Conservation (phyloP, 2,113 vertebrate species). For the Erpornis zantholeuca region DNA sequence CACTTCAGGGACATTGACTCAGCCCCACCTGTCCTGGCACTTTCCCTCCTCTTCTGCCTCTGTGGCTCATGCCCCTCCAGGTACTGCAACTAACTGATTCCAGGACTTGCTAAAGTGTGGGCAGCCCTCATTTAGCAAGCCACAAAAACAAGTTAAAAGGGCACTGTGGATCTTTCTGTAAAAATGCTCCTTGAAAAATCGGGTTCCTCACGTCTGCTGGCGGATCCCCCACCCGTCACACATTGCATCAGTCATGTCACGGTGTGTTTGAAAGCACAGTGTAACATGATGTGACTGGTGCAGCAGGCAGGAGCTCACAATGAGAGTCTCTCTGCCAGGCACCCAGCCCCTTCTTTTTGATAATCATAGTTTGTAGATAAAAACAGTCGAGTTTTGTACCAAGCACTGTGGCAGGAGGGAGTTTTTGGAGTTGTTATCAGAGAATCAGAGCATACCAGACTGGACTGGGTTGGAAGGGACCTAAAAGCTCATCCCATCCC, state of each 20-base stretch:
- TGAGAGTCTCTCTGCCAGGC: neutral
- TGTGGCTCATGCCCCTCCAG: neutral
- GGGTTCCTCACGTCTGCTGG: constrained; percentile 52
- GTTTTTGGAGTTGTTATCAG: neutral
- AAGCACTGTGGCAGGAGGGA: neutral
- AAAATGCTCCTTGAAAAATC: constrained; percentile 64
- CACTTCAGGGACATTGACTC: neutral
- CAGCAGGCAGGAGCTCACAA: constrained; percentile 3
- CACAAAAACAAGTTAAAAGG: constrained; percentile 70
- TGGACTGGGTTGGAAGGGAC: neutral
- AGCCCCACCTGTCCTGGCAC: no score
- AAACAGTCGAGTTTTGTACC: neutral
- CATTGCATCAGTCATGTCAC: constrained; percentile 28
- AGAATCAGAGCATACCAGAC: neutral
- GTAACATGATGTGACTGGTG: constrained; percentile 2
- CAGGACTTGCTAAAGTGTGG: constrained; percentile 11
- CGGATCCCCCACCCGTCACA: constrained; percentile 58
- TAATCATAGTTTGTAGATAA: neutral
- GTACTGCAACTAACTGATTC: constrained; percentile 27
- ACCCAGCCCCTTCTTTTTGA: neutral
- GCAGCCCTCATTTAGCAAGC: constrained; percentile 53
- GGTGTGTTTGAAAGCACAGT: constrained; percentile 35
- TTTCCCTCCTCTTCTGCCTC: neutral
- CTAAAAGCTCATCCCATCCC: fast-evolving
- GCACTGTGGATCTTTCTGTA: constrained; percentile 59